Evolutionary conservation across 2,888 invertebrate genomes (phyloP).

Genomic region (Tachina lurida): DNA sequence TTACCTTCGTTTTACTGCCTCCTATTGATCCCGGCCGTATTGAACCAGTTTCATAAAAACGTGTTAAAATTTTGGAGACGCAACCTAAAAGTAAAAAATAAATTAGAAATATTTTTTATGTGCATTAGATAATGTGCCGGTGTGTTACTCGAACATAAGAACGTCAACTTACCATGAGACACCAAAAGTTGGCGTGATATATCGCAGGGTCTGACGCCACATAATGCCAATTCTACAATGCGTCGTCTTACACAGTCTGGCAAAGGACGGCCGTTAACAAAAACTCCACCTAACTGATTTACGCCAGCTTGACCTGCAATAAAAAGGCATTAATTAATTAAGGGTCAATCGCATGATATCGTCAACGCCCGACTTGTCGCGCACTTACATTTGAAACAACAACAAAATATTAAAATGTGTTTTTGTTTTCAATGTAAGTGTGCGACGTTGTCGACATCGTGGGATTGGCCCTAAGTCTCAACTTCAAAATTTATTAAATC

Average conservation of each 20-base stretch:
- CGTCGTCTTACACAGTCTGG: constrained; percentile 96
- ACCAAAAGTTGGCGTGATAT: constrained; percentile 97
- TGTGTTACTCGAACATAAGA: too few relatives aligned
- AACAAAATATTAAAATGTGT: too few relatives aligned
- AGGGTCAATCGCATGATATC: too few relatives aligned
- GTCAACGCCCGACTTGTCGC: too few relatives aligned
- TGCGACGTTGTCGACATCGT: too few relatives aligned
- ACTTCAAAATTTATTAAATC: not conserved
- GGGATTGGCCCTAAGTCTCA: not conserved
- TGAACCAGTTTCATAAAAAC: constrained; percentile 98
- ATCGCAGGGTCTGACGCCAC: constrained; percentile 98
- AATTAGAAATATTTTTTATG: too few relatives aligned
- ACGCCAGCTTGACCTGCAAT: constrained; percentile 96
- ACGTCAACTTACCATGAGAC: constrained; percentile 87
- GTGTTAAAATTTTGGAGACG: constrained; percentile 97
- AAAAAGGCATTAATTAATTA: not conserved
- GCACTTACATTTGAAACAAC: too few relatives aligned
- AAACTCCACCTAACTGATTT: constrained; percentile 98
- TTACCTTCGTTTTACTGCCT: constrained; percentile 96
- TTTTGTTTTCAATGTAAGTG: too few relatives aligned
- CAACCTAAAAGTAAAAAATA: constrained; percentile 85
- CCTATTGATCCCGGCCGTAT: constrained; percentile 97
- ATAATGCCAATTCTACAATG: constrained; percentile 96
- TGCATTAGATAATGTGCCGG: too few relatives aligned
- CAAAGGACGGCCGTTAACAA: constrained; percentile 98